These are phyloP conservation scores for Ectropis crepuscularia DNA, from an alignment of 2,888 invertebrate genomes.

Conservation along the genomic window DNA sequence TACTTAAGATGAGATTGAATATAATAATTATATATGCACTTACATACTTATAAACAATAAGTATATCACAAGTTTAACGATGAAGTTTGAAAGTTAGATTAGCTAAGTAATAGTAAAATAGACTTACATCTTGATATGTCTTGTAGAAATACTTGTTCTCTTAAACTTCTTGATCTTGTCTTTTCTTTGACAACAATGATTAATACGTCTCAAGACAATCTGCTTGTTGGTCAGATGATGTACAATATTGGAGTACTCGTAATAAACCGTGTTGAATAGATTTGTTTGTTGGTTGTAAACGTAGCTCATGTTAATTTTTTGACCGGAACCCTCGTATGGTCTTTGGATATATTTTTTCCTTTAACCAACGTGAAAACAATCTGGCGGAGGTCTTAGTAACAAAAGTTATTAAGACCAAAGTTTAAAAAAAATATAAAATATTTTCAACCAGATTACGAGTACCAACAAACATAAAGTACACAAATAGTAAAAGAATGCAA, in stretches of 20 bases:
- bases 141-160: conserved; percentile 60
- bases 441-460: conserved; percentile 17
- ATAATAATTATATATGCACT: no score
- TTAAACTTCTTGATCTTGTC: conserved; percentile 73
- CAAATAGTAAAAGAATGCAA: background rate
- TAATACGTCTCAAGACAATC: conserved; percentile 59
- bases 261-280: conserved; percentile 53
- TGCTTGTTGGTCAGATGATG: conserved; percentile 52
- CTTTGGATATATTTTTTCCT: conserved; percentile 24
- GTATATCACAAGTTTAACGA: no score
- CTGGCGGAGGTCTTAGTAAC: conserved; percentile 60
- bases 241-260: conserved; percentile 46
- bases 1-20: no score
- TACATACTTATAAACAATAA: no score
- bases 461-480: background rate
- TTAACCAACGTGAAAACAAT: conserved; percentile 37
- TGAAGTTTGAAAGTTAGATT: no score
- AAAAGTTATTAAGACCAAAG: conserved; percentile 61
- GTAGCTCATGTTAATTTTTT: conserved; percentile 70
- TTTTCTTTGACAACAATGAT: conserved; percentile 65
- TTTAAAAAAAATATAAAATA: conserved; percentile 38
- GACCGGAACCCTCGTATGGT: conserved; percentile 36
- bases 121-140: conserved; percentile 76
- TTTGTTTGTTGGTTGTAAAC: conserved; percentile 58
- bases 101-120: background rate